Percentiles rank a stretch among this genome's conserved stretches.
phyloP scores from a whole-genome alignment of 2,888 invertebrate genomes.

The Nemotelus nigrinus region DNA sequence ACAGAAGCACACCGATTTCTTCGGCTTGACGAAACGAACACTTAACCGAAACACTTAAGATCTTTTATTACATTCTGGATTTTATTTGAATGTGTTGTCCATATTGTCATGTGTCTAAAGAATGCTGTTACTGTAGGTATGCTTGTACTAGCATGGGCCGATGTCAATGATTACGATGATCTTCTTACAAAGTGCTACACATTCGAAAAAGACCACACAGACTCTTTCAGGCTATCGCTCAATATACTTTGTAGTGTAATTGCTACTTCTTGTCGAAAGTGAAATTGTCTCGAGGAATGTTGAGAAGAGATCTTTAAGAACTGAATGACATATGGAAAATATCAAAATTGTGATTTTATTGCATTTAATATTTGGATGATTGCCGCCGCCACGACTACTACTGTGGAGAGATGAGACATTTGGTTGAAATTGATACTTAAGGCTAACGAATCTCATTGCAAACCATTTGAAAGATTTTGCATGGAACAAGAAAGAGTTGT shows the following conservation, averaged over 20 bases:
- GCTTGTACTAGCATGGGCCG: too few relatives aligned
- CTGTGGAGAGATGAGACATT: too few relatives aligned
- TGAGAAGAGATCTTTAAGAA: not conserved
- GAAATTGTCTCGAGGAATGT: not conserved
- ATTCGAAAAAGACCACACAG: conserved; percentile 17
- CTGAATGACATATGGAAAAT: conserved; percentile 39
- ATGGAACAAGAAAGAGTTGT: too few relatives aligned
- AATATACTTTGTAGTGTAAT: conserved; percentile 23
- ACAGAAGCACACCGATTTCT: not conserved
- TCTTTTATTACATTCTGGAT: conserved; percentile 16
- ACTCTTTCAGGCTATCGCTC: conserved; percentile 16
- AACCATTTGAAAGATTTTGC: too few relatives aligned
- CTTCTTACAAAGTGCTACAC: not conserved
- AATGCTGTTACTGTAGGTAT: too few relatives aligned
- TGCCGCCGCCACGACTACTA: not conserved
- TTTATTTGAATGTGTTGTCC: conserved; percentile 44
- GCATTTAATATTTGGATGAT: conserved; percentile 15
- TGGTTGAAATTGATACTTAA: too few relatives aligned
- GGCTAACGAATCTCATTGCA: too few relatives aligned
- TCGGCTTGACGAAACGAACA: conserved; percentile 34
- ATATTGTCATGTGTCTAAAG: conserved; percentile 24
- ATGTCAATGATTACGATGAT: not conserved
- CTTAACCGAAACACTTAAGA: conserved; percentile 26
- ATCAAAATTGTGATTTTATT: conserved; percentile 41
- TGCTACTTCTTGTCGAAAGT: not conserved